Percentiles rank a stretch among this genome's conserved stretches.
Evolutionary conservation across 2,797 vertebrate species (phyloP).

Genomic region (Etheostoma perlongum): DNA sequence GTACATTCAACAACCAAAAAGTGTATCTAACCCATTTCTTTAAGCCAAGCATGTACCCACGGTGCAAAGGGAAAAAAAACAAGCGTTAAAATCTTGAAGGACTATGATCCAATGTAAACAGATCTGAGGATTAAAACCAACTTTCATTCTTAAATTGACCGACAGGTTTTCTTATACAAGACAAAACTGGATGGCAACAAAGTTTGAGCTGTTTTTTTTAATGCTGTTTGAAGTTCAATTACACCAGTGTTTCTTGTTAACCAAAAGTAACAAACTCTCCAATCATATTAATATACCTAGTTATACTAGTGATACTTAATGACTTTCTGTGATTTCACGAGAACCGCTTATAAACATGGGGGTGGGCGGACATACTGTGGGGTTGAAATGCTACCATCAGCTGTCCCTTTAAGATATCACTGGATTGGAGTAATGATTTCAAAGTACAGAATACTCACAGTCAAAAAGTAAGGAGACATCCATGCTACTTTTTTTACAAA

Average conservation of each 20-base stretch:
- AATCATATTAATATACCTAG: too few species aligned
- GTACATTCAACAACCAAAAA: neutral
- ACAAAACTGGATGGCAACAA: neutral
- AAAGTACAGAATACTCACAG: neutral
- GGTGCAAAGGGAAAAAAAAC: neutral
- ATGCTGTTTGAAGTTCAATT: neutral
- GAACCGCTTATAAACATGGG: too few species aligned
- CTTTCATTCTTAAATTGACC: neutral
- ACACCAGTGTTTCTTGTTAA: neutral
- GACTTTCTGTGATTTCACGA: too few species aligned
- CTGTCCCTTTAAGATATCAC: neutral
- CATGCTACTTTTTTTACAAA: neutral
- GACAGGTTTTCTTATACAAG: neutral
- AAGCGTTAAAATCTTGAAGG: neutral
- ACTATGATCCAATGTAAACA: slow-evolving; percentile 3
- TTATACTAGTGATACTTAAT: too few species aligned
- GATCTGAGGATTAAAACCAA: neutral
- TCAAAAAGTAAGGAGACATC: neutral
- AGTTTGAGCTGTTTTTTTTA: neutral
- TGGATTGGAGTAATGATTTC: neutral
- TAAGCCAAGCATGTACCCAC: neutral
- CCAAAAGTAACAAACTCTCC: neutral
- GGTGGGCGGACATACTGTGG: too few species aligned
- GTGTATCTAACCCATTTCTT: neutral
- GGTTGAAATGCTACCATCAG: neutral